Conservation (phyloP, 2,113 vertebrate genomes). For the Tor tambroides region DNA sequence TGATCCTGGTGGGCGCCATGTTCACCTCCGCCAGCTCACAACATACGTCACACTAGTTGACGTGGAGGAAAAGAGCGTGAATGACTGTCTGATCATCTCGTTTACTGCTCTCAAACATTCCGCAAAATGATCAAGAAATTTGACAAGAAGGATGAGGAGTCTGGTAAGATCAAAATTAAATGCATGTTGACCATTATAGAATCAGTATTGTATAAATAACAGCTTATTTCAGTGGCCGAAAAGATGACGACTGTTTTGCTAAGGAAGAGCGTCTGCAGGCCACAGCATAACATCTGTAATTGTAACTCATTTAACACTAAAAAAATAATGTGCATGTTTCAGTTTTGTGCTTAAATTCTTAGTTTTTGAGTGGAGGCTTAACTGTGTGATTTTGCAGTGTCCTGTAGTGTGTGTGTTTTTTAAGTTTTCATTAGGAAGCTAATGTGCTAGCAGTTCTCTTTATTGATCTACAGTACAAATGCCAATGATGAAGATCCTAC, state of each 20-base stretch:
- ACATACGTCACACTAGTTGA: not conserved
- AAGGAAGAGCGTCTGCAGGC: conserved; percentile 37
- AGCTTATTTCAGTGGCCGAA: not conserved
- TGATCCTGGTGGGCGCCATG: not conserved
- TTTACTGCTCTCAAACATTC: conserved; percentile 38
- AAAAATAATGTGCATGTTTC: not conserved
- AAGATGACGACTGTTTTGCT: not conserved
- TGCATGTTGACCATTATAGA: not conserved
- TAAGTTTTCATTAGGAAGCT: not conserved
- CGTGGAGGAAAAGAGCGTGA: conserved; percentile 54
- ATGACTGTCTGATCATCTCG: conserved; percentile 7
- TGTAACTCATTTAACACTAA: not conserved
- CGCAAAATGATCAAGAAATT: conserved; percentile 94
- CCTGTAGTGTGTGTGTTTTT: not conserved
- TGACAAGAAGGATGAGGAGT: conserved; percentile 97
- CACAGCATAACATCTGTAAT: not conserved
- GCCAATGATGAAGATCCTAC: not conserved
- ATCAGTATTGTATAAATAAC: not conserved
- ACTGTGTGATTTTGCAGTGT: too few relatives aligned
- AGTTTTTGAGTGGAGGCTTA: not conserved
- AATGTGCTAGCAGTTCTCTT: not conserved
- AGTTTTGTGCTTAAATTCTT: not conserved
- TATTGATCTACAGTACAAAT: not conserved
- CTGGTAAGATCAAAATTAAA: conserved; percentile 69
- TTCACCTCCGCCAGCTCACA: conserved; percentile 47